Percentiles rank a stretch among this genome's conserved stretches.
Evolutionary conservation across 35 echinoderm and acorn worm genomes (phyloP).

Genomic region (Acanthaster planci): DNA sequence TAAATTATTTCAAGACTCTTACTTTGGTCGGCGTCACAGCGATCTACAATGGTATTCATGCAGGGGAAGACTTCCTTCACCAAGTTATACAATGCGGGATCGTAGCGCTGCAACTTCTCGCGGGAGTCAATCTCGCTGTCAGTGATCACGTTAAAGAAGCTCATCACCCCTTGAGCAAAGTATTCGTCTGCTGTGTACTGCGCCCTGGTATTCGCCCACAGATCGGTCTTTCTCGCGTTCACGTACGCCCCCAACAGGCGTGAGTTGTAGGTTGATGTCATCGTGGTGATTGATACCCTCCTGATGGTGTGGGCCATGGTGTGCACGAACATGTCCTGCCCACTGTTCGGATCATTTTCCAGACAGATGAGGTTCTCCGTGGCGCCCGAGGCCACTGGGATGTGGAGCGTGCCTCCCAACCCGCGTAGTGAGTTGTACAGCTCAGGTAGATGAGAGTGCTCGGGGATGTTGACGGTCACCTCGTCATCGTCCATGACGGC

Average conservation of each 20-base stretch:
- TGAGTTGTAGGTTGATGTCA: constrained; percentile 24
- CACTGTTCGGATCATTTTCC: constrained; percentile 42
- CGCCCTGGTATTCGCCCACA: constrained; percentile 76
- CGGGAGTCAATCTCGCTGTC: constrained; percentile 57
- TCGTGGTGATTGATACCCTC: constrained; percentile 63
- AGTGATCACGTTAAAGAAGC: constrained; percentile 51
- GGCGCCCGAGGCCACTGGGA: constrained; percentile 77
- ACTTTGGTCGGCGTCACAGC: constrained; percentile 53
- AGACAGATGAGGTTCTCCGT: constrained; percentile 90
- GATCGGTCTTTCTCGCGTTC: constrained; percentile 53
- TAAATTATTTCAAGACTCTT: neutral
- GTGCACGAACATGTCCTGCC: constrained; percentile 84
- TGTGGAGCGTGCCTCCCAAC: constrained; percentile 83
- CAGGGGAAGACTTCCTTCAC: constrained; percentile 88
- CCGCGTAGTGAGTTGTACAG: constrained; percentile 51
- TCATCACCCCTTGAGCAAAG: constrained; percentile 89
- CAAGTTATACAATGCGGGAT: constrained; percentile 73
- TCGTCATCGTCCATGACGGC: constrained; percentile 73
- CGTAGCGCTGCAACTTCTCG: constrained; percentile 68
- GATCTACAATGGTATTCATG: constrained; percentile 77
- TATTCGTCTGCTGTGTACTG: constrained; percentile 88
- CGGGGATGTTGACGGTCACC: constrained; percentile 62
- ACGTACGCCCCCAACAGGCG: constrained; percentile 68
- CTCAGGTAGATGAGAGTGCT: constrained; percentile 64
- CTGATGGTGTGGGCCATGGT: constrained; percentile 74